Conservation (phyloP, 2,888 invertebrate genomes). For the Congeria kusceri region DNA sequence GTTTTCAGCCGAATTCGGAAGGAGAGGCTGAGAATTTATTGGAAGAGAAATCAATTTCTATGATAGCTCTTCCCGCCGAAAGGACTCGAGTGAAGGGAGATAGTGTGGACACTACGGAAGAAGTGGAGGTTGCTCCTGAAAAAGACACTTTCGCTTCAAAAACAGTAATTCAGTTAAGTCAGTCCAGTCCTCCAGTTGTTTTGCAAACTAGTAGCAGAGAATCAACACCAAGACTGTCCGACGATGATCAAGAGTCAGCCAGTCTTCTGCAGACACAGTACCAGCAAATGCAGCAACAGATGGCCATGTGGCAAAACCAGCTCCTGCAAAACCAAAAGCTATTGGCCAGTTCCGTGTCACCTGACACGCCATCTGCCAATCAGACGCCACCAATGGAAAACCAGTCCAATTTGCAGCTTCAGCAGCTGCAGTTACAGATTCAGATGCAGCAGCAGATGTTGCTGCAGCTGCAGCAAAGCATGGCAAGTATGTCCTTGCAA, state of each 20-base stretch:
- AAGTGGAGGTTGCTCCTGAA: slow-evolving; percentile 23
- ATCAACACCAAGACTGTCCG: slow-evolving; percentile 44
- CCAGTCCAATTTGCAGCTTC: slow-evolving; percentile 70
- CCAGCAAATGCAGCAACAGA: slow-evolving; percentile 78
- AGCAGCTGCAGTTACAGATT: slow-evolving; percentile 76
- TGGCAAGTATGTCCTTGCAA: slow-evolving; percentile 68
- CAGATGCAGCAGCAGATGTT: slow-evolving; percentile 77
- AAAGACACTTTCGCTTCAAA: slow-evolving; percentile 47
- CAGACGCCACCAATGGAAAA: slow-evolving; percentile 57
- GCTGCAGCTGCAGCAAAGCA: slow-evolving; percentile 72
- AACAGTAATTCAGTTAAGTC: slow-evolving; percentile 32
- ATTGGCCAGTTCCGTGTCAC: slow-evolving; percentile 60
- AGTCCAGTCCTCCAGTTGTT: no score
- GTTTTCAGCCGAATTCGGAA: slow-evolving; percentile 73
- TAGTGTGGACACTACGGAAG: slow-evolving; percentile 7
- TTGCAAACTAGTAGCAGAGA: slow-evolving; percentile 4
- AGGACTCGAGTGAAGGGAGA: slow-evolving; percentile 53
- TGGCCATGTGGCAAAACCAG: slow-evolving; percentile 81
- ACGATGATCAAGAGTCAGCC: slow-evolving; percentile 44
- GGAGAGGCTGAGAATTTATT: slow-evolving; percentile 74
- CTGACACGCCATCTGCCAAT: slow-evolving; percentile 53
- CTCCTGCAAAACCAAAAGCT: slow-evolving; percentile 79
- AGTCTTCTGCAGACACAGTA: slow-evolving; percentile 73
- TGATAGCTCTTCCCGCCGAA: slow-evolving; percentile 73
- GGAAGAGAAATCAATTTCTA: slow-evolving; percentile 78